Base-by-base conservation (phyloP, 1,140 invertebrate species). In the Trachelipus rathkii region DNA sequence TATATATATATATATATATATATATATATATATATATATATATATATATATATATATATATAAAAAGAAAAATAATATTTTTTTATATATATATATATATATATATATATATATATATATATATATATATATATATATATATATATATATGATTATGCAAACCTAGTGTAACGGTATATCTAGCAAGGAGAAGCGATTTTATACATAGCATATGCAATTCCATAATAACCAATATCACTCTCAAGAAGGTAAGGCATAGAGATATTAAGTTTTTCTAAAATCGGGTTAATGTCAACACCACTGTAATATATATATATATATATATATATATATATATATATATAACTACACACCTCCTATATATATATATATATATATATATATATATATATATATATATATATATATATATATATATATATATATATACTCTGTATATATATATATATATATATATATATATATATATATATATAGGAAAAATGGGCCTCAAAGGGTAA, bases 131-230 rank as follows among this genome's bases (percentile, higher is more conserved):
- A 71, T 71, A 71, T 71, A 71, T 71, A 91, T 89, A 71, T 71
- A 71, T 71, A 71, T 71, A 71, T 71, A 33, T 13, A 44, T 33
- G n/a, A 33, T 33, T 3, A 46, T 21, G 73, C 84, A 88, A 87
- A 92, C 91, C 93, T 81, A 98, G 82, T 43, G 95, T 97, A 0
- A 96, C 90, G 3, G 93, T 92, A 86, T 97, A 98, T 81, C 96
- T 87, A 15, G 93, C 82, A 0, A n/a, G 96, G 96, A 23, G 95
- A 95, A 15, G 91, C 90, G 79, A 97, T 87, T 88, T 98, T 97
- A 84, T 97, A 98, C 82, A 95, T 87, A 7, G 93, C 90, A 86
- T 95, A 96, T 0, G 94, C 89, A 19, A 96, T 87, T 15, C 95
- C 95, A 83, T 94, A 87, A 85, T 95, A 90, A n/a, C 95, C 95